Conservation (phyloP, 2,888 invertebrate genomes). For the Abrostola triplasia region DNA sequence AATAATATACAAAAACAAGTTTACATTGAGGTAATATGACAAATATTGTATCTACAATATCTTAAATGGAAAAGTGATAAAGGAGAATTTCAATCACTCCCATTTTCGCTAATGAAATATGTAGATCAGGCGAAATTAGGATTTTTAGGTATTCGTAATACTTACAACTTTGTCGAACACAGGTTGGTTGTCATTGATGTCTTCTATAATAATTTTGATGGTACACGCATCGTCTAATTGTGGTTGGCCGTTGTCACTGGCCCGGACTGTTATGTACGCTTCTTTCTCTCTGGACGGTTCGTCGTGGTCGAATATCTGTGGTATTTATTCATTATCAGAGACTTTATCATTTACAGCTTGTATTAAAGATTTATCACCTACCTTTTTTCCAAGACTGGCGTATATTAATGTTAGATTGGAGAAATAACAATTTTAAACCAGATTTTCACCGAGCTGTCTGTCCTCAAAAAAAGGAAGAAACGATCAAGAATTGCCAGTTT, state of each 20-base stretch:
- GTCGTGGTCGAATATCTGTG: slow-evolving; percentile 95
- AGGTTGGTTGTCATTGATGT: slow-evolving; percentile 97
- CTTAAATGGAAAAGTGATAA: too few species aligned
- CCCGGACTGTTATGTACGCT: slow-evolving; percentile 95
- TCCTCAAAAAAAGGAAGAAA: too few species aligned
- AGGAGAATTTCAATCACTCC: too few species aligned
- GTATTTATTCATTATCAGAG: slow-evolving; percentile 41
- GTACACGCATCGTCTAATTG: slow-evolving; percentile 97
- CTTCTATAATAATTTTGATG: slow-evolving; percentile 96
- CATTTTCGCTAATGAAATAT: too few species aligned
- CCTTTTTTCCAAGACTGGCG: slow-evolving; percentile 55
- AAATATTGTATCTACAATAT: too few species aligned
- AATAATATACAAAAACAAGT: too few species aligned
- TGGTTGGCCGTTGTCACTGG: slow-evolving; percentile 97
- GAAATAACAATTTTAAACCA: too few species aligned
- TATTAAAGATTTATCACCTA: slow-evolving; percentile 54
- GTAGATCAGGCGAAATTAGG: background rate
- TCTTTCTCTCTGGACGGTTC: slow-evolving; percentile 95
- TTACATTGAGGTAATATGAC: too few species aligned
- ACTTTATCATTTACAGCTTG: background rate
- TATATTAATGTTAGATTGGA: slow-evolving; percentile 15
- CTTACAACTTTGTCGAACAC: slow-evolving; percentile 94
- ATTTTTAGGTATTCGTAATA: slow-evolving; percentile 62
- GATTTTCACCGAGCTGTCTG: too few species aligned
- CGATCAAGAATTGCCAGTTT: too few species aligned